Evolutionary conservation across 2,113 vertebrate genomes (phyloP).

Genomic region (Tupaia chinensis): DNA sequence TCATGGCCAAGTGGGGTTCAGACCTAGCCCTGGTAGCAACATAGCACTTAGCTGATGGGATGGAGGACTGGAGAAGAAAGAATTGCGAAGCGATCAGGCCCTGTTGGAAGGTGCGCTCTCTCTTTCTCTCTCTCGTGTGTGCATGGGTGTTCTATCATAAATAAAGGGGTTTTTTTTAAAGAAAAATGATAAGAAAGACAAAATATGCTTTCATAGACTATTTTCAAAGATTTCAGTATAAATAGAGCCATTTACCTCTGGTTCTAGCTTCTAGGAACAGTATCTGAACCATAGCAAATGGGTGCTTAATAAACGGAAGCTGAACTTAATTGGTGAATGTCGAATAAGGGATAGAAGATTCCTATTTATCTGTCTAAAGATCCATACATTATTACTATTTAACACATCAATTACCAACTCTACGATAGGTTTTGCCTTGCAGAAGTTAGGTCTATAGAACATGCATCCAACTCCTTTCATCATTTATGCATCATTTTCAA

Average conservation of each 20-base stretch:
- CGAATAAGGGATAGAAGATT: background rate
- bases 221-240: background rate
- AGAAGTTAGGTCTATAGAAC: background rate
- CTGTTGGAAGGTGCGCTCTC: too few relatives aligned
- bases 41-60: too few relatives aligned
- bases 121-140: too few relatives aligned
- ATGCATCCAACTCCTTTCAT: background rate
- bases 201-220: background rate
- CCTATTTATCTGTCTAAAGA: background rate
- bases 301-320: background rate
- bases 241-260: background rate
- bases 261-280: background rate
- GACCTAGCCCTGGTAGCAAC: too few relatives aligned
- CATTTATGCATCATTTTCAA: background rate
- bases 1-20: too few relatives aligned
- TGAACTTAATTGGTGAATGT: background rate
- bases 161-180: too few relatives aligned
- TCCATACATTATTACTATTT: background rate
- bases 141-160: too few relatives aligned
- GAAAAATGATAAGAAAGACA: background rate
- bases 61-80: too few relatives aligned
- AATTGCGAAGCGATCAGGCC: too few relatives aligned
- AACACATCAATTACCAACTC: background rate
- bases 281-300: background rate
- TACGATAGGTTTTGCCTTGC: background rate